These are phyloP conservation scores for Acleris holmiana DNA, from an alignment of 2,888 invertebrate genomes.

Conservation along the genomic window DNA sequence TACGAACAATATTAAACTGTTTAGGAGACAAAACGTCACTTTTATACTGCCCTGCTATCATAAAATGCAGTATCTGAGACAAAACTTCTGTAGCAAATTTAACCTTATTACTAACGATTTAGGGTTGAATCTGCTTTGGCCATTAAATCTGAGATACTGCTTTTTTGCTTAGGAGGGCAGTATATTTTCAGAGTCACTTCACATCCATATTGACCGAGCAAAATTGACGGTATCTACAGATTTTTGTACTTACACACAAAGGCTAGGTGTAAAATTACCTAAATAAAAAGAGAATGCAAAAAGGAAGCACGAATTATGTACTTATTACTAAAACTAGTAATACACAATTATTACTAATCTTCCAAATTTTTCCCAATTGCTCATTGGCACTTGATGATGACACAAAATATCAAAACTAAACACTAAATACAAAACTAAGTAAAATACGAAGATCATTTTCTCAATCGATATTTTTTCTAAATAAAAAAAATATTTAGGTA, in stretches of 20 bases:
- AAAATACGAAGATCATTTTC: constrained; percentile 74
- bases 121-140: no score
- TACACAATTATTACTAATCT: constrained; percentile 60
- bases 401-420: constrained; percentile 65
- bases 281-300: constrained; percentile 55
- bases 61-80: no score
- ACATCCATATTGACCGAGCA: constrained; percentile 2
- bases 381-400: constrained; percentile 79
- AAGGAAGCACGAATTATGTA: constrained; percentile 73
- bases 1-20: no score
- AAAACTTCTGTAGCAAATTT: no score
- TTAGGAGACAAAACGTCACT: not conserved
- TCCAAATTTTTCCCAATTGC: constrained; percentile 50
- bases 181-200: not conserved
- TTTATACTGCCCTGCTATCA: no score
- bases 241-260: constrained; percentile 33
- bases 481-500: constrained; percentile 44
- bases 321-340: constrained; percentile 62
- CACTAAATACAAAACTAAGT: constrained; percentile 55
- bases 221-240: constrained; percentile 32
- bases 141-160: no score
- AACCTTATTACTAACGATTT: no score
- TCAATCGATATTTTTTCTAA: constrained; percentile 63
- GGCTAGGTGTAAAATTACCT: constrained; percentile 26
- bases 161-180: no score